Conservation (phyloP, 2,797 vertebrate species). For the Gorsachius magnificus region DNA sequence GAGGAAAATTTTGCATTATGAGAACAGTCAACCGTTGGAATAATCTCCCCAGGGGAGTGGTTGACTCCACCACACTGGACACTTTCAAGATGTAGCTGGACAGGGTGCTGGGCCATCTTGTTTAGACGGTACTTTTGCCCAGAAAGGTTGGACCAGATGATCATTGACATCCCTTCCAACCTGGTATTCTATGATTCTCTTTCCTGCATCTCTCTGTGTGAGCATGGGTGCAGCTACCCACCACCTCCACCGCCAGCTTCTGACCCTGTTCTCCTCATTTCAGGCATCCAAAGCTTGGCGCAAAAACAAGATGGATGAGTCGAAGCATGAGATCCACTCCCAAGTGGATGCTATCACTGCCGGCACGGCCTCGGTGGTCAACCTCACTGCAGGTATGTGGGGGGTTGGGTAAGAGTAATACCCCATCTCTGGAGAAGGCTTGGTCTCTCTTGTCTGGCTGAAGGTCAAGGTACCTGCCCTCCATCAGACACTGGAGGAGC, state of each 20-base stretch:
- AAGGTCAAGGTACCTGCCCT: neutral
- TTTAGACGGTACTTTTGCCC: too few relatives aligned
- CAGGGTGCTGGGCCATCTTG: too few relatives aligned
- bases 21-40: too few relatives aligned
- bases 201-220: neutral
- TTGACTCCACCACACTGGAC: too few relatives aligned
- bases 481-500: neutral
- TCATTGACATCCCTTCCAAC: too few relatives aligned
- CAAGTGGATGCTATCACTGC: constrained; percentile 98
- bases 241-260: neutral
- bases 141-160: too few relatives aligned
- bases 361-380: constrained; percentile 94
- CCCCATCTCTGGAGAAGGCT: neutral
- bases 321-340: constrained; percentile 98
- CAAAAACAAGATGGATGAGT: constrained; percentile 98
- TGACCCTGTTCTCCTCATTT: neutral
- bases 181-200: neutral
- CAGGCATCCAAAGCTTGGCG: constrained; percentile 98
- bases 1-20: too few relatives aligned
- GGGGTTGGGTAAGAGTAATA: neutral
- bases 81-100: too few relatives aligned
- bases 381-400: constrained; percentile 89
- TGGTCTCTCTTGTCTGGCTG: neutral
- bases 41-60: too few relatives aligned
- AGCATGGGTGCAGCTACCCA: neutral